phyloP scores from a whole-genome alignment of 2,797 vertebrate genomes.

The Amblyraja radiata region DNA sequence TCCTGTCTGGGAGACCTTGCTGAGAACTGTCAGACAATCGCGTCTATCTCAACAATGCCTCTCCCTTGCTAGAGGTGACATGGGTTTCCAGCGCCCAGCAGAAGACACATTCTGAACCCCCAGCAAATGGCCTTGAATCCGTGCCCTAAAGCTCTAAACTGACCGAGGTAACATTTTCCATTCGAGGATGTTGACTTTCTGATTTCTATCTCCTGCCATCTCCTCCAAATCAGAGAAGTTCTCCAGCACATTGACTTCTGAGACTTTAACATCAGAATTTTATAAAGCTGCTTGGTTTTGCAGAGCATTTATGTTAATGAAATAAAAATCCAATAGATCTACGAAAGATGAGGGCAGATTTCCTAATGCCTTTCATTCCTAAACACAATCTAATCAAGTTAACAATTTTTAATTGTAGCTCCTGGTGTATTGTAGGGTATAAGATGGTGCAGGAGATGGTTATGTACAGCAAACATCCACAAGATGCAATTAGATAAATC shows the following conservation, averaged over 20 bases:
- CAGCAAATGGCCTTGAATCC: no score
- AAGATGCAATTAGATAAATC: neutral
- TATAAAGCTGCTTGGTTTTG: neutral
- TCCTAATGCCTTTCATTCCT: neutral
- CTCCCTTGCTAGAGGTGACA: no score
- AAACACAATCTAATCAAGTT: neutral
- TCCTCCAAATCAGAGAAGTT: neutral
- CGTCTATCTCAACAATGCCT: no score
- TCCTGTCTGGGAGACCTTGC: no score
- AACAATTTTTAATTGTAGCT: neutral
- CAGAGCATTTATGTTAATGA: neutral
- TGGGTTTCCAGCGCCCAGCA: neutral
- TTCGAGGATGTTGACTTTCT: neutral
- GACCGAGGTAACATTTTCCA: neutral
- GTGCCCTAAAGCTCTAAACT: neutral
- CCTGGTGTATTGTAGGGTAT: neutral
- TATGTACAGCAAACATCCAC: neutral
- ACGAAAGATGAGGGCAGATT: neutral
- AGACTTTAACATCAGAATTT: neutral
- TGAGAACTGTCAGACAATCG: no score
- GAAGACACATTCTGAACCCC: no score
- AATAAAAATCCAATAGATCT: neutral
- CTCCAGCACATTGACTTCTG: neutral
- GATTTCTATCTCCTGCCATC: neutral
- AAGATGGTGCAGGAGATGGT: neutral